These are phyloP conservation scores for Noctua comes DNA, from an alignment of 2,888 invertebrate genomes.

Conservation along the genomic window DNA sequence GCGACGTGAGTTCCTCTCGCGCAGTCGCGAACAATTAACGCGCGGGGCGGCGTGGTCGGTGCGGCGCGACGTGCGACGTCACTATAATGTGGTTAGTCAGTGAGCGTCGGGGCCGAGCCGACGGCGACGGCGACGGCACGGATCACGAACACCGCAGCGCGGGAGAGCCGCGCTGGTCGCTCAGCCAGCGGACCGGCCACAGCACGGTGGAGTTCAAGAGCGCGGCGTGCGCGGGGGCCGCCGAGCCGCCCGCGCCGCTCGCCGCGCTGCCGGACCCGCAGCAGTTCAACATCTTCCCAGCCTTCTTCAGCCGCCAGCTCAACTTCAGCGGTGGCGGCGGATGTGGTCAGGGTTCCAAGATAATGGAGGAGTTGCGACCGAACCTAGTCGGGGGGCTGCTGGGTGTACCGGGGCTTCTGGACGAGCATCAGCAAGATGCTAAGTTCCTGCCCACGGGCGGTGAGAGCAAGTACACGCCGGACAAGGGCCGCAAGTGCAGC, in stretches of 20 bases:
- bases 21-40: conserved; percentile 89
- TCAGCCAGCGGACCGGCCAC: conserved; percentile 90
- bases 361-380: conserved; percentile 96
- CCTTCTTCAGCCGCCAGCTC: conserved; percentile 96
- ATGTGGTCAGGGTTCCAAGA: conserved; percentile 93
- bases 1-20: conserved; percentile 84
- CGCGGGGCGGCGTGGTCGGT: conserved; percentile 85
- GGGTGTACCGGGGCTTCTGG: conserved; percentile 94
- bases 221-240: conserved; percentile 92
- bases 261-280: conserved; percentile 92
- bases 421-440: conserved; percentile 92
- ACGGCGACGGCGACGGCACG: conserved; percentile 87
- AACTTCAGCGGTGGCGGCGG: conserved; percentile 94
- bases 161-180: conserved; percentile 87
- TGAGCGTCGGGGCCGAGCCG: conserved; percentile 91
- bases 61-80: conserved; percentile 85
- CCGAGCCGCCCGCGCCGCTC: conserved; percentile 88
- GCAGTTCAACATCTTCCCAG: conserved; percentile 97
- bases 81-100: conserved; percentile 92
- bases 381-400: conserved; percentile 95
- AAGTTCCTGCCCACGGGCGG: conserved; percentile 89
- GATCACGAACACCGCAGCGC: conserved; percentile 84
- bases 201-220: conserved; percentile 96
- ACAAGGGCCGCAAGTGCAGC: conserved; percentile 93
- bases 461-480: conserved; percentile 90